These are phyloP conservation scores for Lysandra coridon DNA, from an alignment of 2,888 invertebrate species.

Conservation along the genomic window DNA sequence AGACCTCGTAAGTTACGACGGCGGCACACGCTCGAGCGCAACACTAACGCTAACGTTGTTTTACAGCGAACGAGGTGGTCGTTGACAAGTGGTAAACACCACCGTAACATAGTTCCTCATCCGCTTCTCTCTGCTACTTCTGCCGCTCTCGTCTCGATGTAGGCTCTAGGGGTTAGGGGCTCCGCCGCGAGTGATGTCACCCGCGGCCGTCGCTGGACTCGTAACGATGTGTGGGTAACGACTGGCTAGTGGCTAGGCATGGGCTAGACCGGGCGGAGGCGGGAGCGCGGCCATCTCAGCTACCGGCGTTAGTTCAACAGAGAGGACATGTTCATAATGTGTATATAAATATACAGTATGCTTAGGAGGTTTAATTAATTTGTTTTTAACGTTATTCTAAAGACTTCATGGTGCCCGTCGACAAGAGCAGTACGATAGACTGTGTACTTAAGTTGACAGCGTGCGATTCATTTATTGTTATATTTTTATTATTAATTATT, in stretches of 20 bases:
- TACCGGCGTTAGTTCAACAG: conserved; percentile 57
- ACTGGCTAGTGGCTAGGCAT: conserved; percentile 14
- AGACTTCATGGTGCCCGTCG: conserved; percentile 81
- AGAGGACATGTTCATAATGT: conserved; percentile 79
- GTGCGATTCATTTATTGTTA: conserved; percentile 77
- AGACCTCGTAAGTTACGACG: conserved; percentile 71
- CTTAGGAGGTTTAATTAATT: conserved; percentile 79
- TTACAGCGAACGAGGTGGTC: conserved; percentile 87
- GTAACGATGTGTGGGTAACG: conserved; percentile 34
- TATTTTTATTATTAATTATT: conserved; percentile 66
- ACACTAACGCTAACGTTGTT: conserved; percentile 74
- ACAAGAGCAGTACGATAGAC: conserved; percentile 77
- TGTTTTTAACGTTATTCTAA: conserved; percentile 59
- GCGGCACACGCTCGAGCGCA: conserved; percentile 61
- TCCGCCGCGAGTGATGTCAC: conserved; percentile 18
- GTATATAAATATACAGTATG: conserved; percentile 77
- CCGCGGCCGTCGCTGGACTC: conserved; percentile 32
- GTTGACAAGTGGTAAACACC: conserved; percentile 84
- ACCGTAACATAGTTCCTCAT: conserved; percentile 74
- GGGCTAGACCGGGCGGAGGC: conserved; percentile 33
- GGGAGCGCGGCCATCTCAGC: conserved; percentile 40
- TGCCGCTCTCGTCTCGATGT: conserved; percentile 70
- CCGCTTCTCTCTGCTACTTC: conserved; percentile 74
- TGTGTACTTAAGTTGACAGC: conserved; percentile 80
- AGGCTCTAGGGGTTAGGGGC: conserved; percentile 38